These are phyloP conservation scores for Cavia aperea DNA, from an alignment of 2,113 vertebrate species.

Conservation along the genomic window DNA sequence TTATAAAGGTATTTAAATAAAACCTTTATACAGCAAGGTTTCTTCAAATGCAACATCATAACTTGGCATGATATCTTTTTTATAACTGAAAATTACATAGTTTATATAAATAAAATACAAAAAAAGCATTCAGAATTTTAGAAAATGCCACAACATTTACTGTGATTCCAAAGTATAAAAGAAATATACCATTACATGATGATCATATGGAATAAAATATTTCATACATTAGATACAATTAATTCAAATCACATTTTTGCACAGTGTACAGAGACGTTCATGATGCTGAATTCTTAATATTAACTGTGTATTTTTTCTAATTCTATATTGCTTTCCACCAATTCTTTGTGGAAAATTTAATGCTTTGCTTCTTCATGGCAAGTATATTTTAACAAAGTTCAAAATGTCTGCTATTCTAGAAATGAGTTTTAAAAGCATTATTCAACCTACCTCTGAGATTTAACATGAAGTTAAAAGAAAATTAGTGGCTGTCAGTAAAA, in stretches of 20 bases:
- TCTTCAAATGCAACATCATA: not conserved
- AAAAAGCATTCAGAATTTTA: not conserved
- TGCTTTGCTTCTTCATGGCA: not conserved
- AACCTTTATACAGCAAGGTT: not conserved
- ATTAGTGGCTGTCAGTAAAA: not conserved
- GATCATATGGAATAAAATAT: not conserved
- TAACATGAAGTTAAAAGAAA: not conserved
- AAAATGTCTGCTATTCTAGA: not conserved
- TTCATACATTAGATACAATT: not conserved
- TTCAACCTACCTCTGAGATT: rapidly evolving
- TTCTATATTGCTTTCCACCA: not conserved
- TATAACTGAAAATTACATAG: not conserved
- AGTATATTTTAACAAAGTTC: not conserved
- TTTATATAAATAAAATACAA: not conserved
- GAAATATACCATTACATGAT: not conserved
- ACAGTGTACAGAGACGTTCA: not conserved
- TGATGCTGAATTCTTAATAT: not conserved
- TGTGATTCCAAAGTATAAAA: not conserved
- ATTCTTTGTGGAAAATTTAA: not conserved
- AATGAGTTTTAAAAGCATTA: not conserved
- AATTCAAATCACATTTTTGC: not conserved
- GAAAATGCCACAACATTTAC: not conserved
- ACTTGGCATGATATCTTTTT: not conserved
- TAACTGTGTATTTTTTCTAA: not conserved
- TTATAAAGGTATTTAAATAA: not conserved